Conservation (phyloP, 2,113 vertebrate genomes). For the Syngnathus floridae region DNA sequence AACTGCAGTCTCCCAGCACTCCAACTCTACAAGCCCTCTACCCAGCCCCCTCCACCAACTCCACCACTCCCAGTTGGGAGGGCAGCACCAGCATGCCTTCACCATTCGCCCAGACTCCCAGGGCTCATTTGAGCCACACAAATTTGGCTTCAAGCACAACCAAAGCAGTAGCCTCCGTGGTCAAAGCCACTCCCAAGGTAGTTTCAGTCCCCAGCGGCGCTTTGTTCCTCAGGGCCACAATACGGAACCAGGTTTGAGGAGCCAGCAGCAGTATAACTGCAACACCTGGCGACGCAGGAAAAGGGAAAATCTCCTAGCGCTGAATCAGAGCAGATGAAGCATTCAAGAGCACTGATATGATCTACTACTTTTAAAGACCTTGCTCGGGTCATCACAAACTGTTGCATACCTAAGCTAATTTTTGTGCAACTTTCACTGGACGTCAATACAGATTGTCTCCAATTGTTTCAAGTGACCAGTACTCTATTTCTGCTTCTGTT, state of each 20-base stretch:
- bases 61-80: conserved; percentile 55
- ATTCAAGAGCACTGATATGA: neutral
- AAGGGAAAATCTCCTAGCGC: conserved; percentile 73
- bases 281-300: conserved; percentile 82
- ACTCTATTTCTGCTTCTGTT: neutral
- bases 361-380: conserved; percentile 8
- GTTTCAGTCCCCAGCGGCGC: conserved; percentile 44
- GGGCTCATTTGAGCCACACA: conserved; percentile 27
- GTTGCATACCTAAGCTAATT: conserved; percentile 6
- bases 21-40: conserved; percentile 51
- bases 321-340: conserved; percentile 82
- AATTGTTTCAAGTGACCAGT: neutral
- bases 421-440: neutral
- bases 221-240: conserved; percentile 59
- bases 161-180: conserved; percentile 32
- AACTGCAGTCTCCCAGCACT: conserved; percentile 47
- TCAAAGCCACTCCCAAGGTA: conserved; percentile 33
- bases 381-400: neutral
- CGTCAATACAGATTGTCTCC: conserved; percentile 1
- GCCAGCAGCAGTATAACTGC: conserved; percentile 81
- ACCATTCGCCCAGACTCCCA: conserved; percentile 34
- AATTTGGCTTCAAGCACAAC: conserved; percentile 56
- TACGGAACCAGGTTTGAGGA: conserved; percentile 65
- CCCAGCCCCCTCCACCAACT: conserved; percentile 60
- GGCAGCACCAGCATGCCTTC: conserved; percentile 39